Percentiles rank a stretch among this genome's conserved stretches.
These are phyloP conservation scores for Argya squamiceps DNA, from an alignment of 2,797 vertebrate genomes.

Conservation along the genomic window DNA sequence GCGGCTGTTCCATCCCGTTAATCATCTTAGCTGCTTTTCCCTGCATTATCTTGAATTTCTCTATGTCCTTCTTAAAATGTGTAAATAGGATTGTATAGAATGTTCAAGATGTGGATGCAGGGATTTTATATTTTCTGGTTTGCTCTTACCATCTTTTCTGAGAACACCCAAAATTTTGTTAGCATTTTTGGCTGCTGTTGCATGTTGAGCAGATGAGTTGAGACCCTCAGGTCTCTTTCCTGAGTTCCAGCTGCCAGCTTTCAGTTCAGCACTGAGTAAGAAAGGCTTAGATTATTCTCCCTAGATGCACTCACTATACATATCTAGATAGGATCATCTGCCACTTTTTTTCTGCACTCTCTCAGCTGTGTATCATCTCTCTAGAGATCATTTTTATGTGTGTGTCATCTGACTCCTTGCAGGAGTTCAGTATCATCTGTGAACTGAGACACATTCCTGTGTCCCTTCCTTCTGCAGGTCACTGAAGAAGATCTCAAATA, in stretches of 20 bases:
- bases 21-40: background rate
- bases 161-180: background rate
- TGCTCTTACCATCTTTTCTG: background rate
- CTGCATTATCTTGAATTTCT: background rate
- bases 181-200: background rate
- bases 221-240: background rate
- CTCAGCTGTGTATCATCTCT: background rate
- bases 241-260: background rate
- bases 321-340: background rate
- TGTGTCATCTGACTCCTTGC: background rate
- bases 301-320: background rate
- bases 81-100: background rate
- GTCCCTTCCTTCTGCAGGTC: background rate
- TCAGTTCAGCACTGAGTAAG: background rate
- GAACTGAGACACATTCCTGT: background rate
- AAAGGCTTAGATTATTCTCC: background rate
- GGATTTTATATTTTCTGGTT: background rate
- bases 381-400: background rate
- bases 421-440: background rate
- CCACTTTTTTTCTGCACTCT: rapidly evolving
- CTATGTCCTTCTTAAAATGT: background rate
- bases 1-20: background rate
- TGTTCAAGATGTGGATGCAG: background rate
- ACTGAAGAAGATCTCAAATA: background rate
- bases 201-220: background rate